Evolutionary conservation across 2,113 vertebrate genomes (phyloP).

Genomic region (Zosterops borbonicus): DNA sequence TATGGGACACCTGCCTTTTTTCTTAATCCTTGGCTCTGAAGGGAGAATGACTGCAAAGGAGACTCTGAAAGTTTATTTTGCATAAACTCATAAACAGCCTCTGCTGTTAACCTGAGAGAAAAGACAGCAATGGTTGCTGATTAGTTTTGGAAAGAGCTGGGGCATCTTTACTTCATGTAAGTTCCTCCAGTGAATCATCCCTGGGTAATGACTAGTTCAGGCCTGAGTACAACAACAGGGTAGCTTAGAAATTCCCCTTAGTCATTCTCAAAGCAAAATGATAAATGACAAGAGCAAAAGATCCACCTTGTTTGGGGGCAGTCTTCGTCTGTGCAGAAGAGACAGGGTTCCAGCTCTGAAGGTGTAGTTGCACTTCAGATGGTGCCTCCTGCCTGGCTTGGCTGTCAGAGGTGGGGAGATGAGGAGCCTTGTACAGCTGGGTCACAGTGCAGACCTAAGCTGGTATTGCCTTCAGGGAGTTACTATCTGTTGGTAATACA

Average conservation of each 20-base stretch:
- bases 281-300: background rate
- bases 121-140: background rate
- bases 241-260: background rate
- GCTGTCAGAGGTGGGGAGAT: background rate
- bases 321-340: background rate
- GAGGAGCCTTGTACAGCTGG: background rate
- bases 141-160: background rate
- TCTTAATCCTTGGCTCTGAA: background rate
- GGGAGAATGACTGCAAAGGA: background rate
- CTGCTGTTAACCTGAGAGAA: background rate
- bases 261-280: background rate
- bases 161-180: fast-evolving
- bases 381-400: background rate
- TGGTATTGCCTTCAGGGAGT: background rate
- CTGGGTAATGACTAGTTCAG: background rate
- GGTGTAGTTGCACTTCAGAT: background rate
- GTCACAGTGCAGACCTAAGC: background rate
- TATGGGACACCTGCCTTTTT: background rate
- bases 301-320: background rate
- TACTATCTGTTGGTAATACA: background rate
- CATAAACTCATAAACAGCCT: background rate
- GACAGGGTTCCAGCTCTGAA: background rate
- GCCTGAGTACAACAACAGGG: background rate
- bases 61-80: background rate
- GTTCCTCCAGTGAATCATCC: background rate